These are phyloP conservation scores for Drosophila sechellia DNA, from an alignment of 1,140 invertebrate species.

Conservation along the genomic window DNA sequence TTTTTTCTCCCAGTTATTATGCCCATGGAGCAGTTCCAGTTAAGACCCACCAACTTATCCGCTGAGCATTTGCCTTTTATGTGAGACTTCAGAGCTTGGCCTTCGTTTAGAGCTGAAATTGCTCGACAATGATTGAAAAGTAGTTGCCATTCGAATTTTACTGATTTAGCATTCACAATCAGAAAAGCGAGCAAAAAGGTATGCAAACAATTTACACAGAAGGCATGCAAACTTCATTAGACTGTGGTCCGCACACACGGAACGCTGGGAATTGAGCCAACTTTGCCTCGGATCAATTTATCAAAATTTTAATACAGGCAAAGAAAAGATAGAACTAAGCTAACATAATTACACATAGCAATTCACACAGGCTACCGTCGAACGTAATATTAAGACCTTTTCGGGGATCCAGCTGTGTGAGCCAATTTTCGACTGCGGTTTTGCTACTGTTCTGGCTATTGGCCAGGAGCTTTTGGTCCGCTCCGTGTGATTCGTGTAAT, in stretches of 20 bases:
- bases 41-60: constrained; percentile 16
- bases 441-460: constrained; percentile 10
- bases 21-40: constrained; percentile 2
- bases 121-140: constrained; percentile 45
- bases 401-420: constrained; percentile 16
- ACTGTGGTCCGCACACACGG: background rate
- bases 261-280: constrained; percentile 29
- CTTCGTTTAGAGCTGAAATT: constrained; percentile 16
- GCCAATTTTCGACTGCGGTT: constrained; percentile 47
- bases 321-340: constrained; percentile 5
- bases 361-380: constrained; percentile 18
- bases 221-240: constrained; percentile 46
- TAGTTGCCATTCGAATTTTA: constrained; percentile 32
- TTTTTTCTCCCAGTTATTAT: constrained; percentile 20
- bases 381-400: constrained; percentile 29
- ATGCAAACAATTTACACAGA: constrained; percentile 34
- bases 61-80: constrained; percentile 23
- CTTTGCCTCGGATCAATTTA: constrained; percentile 25
- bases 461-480: constrained; percentile 8
- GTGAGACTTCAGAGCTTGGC: background rate
- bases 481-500: constrained; percentile 63
- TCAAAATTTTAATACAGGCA: constrained; percentile 51
- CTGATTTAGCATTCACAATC: constrained; percentile 36
- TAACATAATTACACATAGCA: constrained; percentile 58
- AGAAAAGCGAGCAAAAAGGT: background rate